These are phyloP conservation scores for Onthophagus sagittarius DNA, from an alignment of 2,888 invertebrate genomes.

Conservation along the genomic window DNA sequence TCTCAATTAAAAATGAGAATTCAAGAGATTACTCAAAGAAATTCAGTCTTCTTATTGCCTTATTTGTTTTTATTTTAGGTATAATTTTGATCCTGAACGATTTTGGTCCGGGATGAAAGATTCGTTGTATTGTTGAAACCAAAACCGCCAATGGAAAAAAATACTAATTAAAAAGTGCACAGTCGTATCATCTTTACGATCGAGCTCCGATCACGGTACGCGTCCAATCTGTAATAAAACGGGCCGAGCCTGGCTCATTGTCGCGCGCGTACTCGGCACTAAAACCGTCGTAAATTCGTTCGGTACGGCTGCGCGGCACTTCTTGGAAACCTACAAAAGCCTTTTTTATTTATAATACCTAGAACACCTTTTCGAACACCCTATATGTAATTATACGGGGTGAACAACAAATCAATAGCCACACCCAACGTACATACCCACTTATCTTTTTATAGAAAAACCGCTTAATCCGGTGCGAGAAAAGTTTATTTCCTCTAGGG, in stretches of 20 bases:
- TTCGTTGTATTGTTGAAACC: no score
- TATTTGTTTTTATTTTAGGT: not conserved
- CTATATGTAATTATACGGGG: not conserved
- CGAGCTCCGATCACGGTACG: not conserved
- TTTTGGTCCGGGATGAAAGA: not conserved
- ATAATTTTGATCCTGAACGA: not conserved
- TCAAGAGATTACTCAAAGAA: not conserved
- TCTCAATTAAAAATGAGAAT: not conserved
- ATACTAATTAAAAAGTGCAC: not conserved
- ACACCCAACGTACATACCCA: not conserved
- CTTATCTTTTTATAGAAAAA: not conserved
- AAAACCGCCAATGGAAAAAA: not conserved
- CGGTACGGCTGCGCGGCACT: not conserved
- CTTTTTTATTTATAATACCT: not conserved
- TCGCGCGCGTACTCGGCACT: not conserved
- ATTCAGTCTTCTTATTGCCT: not conserved
- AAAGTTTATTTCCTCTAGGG: not conserved
- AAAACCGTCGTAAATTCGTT: not conserved
- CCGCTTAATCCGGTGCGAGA: not conserved
- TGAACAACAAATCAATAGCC: not conserved
- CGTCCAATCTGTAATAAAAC: not conserved
- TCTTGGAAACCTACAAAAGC: not conserved
- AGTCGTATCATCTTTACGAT: not conserved
- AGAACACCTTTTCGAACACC: not conserved
- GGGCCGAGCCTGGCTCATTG: not conserved